These are phyloP conservation scores for Cynocephalus volans DNA, from an alignment of 2,113 vertebrate genomes.

Conservation along the genomic window DNA sequence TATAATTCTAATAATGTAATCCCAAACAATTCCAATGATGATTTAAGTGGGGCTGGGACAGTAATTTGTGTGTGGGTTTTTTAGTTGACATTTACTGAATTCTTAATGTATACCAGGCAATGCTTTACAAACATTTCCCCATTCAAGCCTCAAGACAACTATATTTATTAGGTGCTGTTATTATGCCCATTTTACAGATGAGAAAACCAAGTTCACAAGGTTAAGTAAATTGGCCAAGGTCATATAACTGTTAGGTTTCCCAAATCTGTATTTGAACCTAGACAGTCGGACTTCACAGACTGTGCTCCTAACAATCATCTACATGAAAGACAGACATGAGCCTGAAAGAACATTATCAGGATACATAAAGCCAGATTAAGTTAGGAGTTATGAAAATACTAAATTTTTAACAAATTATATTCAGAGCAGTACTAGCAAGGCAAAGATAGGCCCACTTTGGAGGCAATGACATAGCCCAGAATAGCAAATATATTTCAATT, in stretches of 20 bases:
- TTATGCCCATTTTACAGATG: not conserved
- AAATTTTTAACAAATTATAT: not conserved
- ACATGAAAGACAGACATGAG: not conserved
- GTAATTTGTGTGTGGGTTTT: not conserved
- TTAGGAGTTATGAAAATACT: not conserved
- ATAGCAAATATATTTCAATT: not conserved
- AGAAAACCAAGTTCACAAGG: not conserved
- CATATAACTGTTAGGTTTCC: not conserved
- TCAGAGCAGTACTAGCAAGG: not conserved
- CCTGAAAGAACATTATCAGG: not conserved
- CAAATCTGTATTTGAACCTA: constrained; percentile 34
- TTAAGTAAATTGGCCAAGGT: not conserved
- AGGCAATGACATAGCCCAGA: not conserved
- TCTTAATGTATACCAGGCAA: not conserved
- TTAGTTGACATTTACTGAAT: not conserved
- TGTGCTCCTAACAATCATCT: not conserved
- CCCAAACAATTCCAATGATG: not conserved
- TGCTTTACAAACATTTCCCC: not conserved
- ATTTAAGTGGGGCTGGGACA: not conserved
- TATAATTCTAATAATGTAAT: constrained; percentile 2
- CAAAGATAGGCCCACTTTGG: not conserved
- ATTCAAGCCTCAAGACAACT: not conserved
- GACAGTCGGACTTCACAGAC: not conserved
- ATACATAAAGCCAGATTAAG: not conserved
- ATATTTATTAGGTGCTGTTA: not conserved